Conservation (phyloP, 2,888 invertebrate species). For the Sipunculus nudus region DNA sequence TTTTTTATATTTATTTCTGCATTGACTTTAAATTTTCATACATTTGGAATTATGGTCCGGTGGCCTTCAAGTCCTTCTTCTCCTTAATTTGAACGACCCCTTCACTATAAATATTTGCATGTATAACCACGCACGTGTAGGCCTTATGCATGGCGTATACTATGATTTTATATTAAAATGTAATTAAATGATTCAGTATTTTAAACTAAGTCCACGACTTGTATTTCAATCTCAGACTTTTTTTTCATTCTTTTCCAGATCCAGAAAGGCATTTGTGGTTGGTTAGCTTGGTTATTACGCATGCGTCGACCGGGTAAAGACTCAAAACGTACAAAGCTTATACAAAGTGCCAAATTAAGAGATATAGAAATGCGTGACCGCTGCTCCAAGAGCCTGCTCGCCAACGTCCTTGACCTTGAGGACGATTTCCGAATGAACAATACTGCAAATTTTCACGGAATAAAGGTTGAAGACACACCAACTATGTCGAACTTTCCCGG, state of each 20-base stretch:
- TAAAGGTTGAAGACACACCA: neutral
- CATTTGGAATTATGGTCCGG: too few relatives aligned
- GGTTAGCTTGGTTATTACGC: constrained; percentile 95
- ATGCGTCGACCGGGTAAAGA: constrained; percentile 97
- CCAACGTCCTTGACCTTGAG: constrained; percentile 96
- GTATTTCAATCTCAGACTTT: too few relatives aligned
- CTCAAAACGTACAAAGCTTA: constrained; percentile 87
- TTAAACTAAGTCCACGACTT: too few relatives aligned
- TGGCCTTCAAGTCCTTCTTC: too few relatives aligned
- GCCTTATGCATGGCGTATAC: too few relatives aligned
- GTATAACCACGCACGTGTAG: too few relatives aligned
- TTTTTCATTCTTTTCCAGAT: constrained; percentile 81
- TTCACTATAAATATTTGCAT: too few relatives aligned
- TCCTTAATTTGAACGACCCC: too few relatives aligned
- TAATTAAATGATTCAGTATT: too few relatives aligned
- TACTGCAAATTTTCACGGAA: neutral
- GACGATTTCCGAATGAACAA: constrained; percentile 79
- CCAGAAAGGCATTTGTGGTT: constrained; percentile 92
- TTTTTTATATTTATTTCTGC: too few relatives aligned
- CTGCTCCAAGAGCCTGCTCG: constrained; percentile 93
- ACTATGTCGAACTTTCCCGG: neutral
- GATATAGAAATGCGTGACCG: constrained; percentile 90
- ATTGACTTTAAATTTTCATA: too few relatives aligned
- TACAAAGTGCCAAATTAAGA: constrained; percentile 86
- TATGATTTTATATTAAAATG: too few relatives aligned